A percentile compares a stretch with the other conserved stretches of the same genome.
phyloP scores from a whole-genome alignment of 2,797 vertebrate species.

The Characodon lateralis region DNA sequence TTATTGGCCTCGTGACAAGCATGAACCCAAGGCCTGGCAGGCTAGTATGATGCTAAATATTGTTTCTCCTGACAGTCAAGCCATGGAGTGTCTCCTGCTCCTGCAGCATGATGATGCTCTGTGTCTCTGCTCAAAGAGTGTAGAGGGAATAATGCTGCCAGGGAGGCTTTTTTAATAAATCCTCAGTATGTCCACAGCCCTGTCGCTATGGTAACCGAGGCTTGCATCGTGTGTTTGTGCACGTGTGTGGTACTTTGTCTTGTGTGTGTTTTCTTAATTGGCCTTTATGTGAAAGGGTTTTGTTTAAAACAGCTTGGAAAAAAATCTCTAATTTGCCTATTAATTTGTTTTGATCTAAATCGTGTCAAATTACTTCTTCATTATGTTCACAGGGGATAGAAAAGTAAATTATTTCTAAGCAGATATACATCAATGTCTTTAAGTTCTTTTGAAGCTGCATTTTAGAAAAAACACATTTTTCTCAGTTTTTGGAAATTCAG shows the following conservation, averaged over 20 bases:
- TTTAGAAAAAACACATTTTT: neutral
- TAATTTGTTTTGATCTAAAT: conserved; percentile 19
- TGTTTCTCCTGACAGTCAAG: conserved; percentile 20
- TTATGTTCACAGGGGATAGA: neutral
- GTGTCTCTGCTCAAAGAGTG: conserved; percentile 48
- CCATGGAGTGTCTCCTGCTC: conserved; percentile 32
- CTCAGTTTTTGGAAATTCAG: neutral
- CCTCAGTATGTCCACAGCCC: conserved; percentile 71
- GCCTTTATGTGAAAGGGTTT: neutral
- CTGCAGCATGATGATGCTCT: conserved; percentile 50
- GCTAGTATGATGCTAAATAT: neutral
- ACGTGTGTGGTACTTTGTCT: conserved; percentile 46
- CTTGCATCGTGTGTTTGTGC: conserved; percentile 52
- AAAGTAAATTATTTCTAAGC: neutral
- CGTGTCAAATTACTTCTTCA: conserved; percentile 2
- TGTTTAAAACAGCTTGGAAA: conserved; percentile 13
- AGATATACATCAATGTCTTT: neutral
- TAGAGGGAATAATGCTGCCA: conserved; percentile 61
- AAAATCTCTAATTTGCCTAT: conserved; percentile 1
- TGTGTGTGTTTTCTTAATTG: conserved; percentile 43
- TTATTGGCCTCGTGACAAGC: conserved; percentile 40
- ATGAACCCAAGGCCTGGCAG: conserved; percentile 7
- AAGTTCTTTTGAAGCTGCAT: neutral
- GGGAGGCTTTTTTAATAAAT: conserved; percentile 73
- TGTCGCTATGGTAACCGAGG: conserved; percentile 82